Percentiles rank a stretch among this genome's conserved stretches.
Conservation (phyloP, 2,113 vertebrate genomes). For the Chaetorhynchus papuensis region DNA sequence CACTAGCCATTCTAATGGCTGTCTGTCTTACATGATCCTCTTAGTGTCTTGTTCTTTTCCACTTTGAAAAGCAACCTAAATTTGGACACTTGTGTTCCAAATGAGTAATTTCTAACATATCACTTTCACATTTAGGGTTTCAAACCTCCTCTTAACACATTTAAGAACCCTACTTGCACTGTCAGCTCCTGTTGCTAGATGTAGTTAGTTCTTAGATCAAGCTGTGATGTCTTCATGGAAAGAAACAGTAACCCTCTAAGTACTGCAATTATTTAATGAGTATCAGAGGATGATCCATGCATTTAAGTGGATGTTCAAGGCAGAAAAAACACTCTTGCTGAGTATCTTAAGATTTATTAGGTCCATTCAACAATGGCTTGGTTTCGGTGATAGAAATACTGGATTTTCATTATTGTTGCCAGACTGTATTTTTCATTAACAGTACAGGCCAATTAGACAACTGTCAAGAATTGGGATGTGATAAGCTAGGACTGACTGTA, state of each 20-base stretch:
- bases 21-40: neutral
- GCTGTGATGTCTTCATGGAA: neutral
- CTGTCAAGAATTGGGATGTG: rapidly evolving
- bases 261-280: neutral
- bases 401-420: neutral
- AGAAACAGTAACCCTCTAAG: neutral
- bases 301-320: neutral
- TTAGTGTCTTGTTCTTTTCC: neutral
- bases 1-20: neutral
- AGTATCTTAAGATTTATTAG: neutral
- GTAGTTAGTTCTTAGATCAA: neutral
- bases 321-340: neutral
- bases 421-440: neutral
- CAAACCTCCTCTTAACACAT: neutral
- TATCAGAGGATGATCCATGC: neutral
- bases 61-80: neutral
- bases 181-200: neutral
- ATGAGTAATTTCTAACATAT: neutral
- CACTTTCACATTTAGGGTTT: neutral
- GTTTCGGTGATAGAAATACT: neutral
- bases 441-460: neutral
- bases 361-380: neutral
- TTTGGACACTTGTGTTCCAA: neutral
- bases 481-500: neutral
- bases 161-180: neutral